A percentile compares a stretch with the other conserved stretches of the same genome.
phyloP scores from a whole-genome alignment of 2,888 invertebrate species.

The Polyommatus icarus region DNA sequence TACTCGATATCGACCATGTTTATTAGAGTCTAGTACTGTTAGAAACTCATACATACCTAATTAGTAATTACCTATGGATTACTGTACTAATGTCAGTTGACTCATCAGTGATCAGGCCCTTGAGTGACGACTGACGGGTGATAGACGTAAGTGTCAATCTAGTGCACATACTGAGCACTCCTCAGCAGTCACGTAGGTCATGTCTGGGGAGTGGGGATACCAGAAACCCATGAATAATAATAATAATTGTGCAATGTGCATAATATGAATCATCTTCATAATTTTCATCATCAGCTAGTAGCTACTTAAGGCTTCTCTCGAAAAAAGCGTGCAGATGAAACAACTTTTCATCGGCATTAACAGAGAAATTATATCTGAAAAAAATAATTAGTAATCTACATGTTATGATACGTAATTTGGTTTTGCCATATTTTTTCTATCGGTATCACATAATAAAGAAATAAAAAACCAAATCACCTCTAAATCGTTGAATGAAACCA shows the following conservation, averaged over 20 bases:
- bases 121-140: neutral
- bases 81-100: neutral
- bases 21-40: neutral
- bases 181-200: neutral
- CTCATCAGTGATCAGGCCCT: neutral
- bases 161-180: neutral
- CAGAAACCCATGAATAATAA: neutral
- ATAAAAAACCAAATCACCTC: no score
- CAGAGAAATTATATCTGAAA: no score
- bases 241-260: neutral
- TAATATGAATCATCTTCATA: neutral
- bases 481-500: no score
- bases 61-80: neutral
- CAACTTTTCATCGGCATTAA: no score
- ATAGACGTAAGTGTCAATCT: neutral
- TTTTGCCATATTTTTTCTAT: no score
- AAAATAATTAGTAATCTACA: no score
- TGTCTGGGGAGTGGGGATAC: neutral
- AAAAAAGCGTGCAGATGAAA: no score
- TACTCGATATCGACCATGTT: neutral
- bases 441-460: no score
- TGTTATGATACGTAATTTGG: no score
- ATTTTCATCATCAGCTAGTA: neutral
- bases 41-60: neutral
- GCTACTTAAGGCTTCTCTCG: no score